phyloP scores from a whole-genome alignment of 2,113 vertebrate species.

The Datnioides undecimradiatus region DNA sequence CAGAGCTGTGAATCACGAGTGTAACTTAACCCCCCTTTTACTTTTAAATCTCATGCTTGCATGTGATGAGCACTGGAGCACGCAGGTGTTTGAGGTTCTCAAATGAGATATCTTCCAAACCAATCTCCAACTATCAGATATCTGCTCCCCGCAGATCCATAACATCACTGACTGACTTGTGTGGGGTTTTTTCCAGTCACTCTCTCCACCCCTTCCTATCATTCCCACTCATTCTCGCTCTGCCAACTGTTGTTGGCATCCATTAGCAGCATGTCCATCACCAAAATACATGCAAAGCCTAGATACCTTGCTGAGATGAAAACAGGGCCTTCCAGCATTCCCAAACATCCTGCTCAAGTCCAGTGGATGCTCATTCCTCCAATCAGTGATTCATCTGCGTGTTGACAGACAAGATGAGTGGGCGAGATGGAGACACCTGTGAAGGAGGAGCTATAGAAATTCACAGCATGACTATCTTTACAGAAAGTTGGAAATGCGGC shows the following conservation, averaged over 20 bases:
- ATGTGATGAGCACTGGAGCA: slow-evolving; percentile 32
- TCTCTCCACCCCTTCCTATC: slow-evolving; percentile 25
- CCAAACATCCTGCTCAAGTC: slow-evolving; percentile 65
- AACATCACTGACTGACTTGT: slow-evolving; percentile 17
- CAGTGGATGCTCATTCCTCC: slow-evolving; percentile 35
- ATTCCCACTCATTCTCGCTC: slow-evolving; percentile 23
- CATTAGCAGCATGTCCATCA: slow-evolving; percentile 46
- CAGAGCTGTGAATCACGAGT: slow-evolving; percentile 57
- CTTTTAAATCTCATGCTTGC: slow-evolving; percentile 16
- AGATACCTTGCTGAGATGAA: slow-evolving; percentile 48
- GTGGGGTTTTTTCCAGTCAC: slow-evolving; percentile 33
- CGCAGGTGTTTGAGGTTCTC: slow-evolving; percentile 66
- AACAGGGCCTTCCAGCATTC: slow-evolving; percentile 63
- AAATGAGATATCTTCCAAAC: slow-evolving; percentile 57
- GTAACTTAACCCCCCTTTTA: slow-evolving; percentile 12
- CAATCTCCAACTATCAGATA: slow-evolving; percentile 7
- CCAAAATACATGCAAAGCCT: slow-evolving; percentile 21
- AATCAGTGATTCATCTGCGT: slow-evolving; percentile 54
- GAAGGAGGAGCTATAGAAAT: slow-evolving; percentile 49
- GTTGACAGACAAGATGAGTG: slow-evolving; percentile 66
- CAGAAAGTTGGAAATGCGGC: slow-evolving; percentile 11
- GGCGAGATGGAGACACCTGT: slow-evolving; percentile 65
- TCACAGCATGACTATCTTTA: slow-evolving; percentile 48
- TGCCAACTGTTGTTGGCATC: slow-evolving; percentile 39
- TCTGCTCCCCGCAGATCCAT: slow-evolving; percentile 19